A percentile compares a stretch with the other conserved stretches of the same genome.
Evolutionary conservation across 2,113 vertebrate genomes (phyloP).

Genomic region (Gasterosteus nipponicus): DNA sequence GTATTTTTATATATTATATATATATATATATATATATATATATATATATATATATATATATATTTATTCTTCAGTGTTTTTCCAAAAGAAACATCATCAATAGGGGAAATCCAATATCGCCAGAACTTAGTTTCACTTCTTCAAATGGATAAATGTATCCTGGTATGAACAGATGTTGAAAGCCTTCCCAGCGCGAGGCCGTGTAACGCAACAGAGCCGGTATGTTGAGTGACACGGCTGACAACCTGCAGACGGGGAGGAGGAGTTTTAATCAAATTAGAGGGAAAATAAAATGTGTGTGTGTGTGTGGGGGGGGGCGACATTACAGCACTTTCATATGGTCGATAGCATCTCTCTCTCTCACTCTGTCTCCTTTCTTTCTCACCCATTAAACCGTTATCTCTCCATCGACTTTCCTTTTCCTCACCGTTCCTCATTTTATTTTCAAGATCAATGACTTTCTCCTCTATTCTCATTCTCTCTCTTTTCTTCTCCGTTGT

Average conservation of each 20-base stretch:
- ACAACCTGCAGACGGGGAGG: slow-evolving; percentile 2
- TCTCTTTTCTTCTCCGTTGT: background rate
- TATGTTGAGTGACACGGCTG: slow-evolving; percentile 26
- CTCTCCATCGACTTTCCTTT: slow-evolving; percentile 20
- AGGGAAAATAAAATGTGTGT: background rate
- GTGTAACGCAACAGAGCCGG: background rate
- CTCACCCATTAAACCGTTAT: slow-evolving; percentile 31
- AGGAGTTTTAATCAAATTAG: slow-evolving; percentile 27
- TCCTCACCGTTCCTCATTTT: background rate
- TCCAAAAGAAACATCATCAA: background rate
- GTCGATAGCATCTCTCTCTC: slow-evolving; percentile 45
- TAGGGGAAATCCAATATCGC: background rate
- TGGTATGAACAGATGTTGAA: background rate
- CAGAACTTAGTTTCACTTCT: background rate
- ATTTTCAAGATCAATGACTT: background rate
- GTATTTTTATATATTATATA: too few species aligned
- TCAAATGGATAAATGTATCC: background rate
- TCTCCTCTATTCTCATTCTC: background rate
- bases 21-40: too few species aligned
- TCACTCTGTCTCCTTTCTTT: slow-evolving; percentile 8
- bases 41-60: too few species aligned
- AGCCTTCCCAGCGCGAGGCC: background rate
- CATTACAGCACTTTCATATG: slow-evolving; percentile 49
- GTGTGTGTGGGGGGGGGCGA: too few species aligned
- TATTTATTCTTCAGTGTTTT: too few species aligned